Evolutionary conservation across 2,113 vertebrate species (phyloP).

Genomic region (Apeltes quadracus): DNA sequence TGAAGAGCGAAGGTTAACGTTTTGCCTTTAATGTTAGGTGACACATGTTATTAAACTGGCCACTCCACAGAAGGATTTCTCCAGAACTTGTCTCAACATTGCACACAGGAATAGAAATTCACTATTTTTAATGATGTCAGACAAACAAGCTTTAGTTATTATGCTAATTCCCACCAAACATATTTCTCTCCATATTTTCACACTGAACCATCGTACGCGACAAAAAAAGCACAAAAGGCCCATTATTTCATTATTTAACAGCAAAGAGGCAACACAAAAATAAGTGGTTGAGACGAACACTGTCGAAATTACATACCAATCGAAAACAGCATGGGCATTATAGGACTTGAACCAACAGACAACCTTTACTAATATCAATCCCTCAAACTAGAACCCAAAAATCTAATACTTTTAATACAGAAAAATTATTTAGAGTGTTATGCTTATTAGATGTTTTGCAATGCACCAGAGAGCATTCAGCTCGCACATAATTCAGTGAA

Average conservation of each 20-base stretch:
- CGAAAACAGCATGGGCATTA: neutral
- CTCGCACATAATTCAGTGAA: neutral
- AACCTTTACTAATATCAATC: no score
- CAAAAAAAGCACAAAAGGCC: neutral
- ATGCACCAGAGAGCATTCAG: neutral
- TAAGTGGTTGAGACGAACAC: neutral
- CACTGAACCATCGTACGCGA: neutral
- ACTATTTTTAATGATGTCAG: neutral
- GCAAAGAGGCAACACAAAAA: neutral
- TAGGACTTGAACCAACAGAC: neutral
- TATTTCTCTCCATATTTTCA: neutral
- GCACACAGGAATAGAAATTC: neutral
- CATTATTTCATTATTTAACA: neutral
- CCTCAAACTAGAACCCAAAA: neutral
- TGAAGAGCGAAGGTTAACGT: slow-evolving; percentile 49
- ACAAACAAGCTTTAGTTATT: no score
- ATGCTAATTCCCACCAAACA: no score
- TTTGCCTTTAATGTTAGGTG: slow-evolving; percentile 48
- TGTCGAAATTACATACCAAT: neutral
- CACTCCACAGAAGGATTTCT: neutral
- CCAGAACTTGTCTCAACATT: neutral
- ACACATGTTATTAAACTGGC: slow-evolving; percentile 9
- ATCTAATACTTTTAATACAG: neutral
- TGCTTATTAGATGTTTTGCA: slow-evolving; percentile 15
- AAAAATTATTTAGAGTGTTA: neutral